Evolutionary conservation across 2,888 invertebrate species (phyloP), one percentile per base, ranked within the genome.

Genomic region (Patella pellucida): DNA sequence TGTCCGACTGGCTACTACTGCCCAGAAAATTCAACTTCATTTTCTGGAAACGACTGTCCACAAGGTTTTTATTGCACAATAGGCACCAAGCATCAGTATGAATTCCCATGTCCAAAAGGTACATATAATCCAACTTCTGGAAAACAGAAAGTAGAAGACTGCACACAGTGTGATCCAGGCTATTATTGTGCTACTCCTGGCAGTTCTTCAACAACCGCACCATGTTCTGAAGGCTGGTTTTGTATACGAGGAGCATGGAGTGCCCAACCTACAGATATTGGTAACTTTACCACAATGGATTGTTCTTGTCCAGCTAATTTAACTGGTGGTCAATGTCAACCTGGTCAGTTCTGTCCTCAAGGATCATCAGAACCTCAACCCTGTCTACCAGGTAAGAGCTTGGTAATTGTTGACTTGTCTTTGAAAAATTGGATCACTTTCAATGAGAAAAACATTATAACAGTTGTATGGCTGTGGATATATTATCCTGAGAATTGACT

Each of bases 211-310:
- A 79, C 85, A 2, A 79, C 87, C 5, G 88, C 83, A 9, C 78
- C 79, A 23, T 90, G 90, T 82, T 76, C 78, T 68, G 83, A 82
- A 15, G 90, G 90, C 68, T 90, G 87, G 88, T 90, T 88, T 80
- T 90, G 90, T 81, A 76, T 85, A 9, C 73, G 85, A 16, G 89
- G 87, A n/a, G 88, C 90, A 0, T 86, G 86, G 85, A 81, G 85
- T 9, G 75, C 75, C 70, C 82, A 80, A 68, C 90, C 90, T 2
- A 83, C 85, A 16, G 88, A 88, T 69, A 83, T 85, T 23, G 88
- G 85, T 11, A 89, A 88, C 78, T 82, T 82, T 76, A 83, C 86
- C n/a, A 79, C 74, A 19, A 67, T 68, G 51, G 76, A 73, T 50
- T 79, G 83, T 2, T 78, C 80, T 52, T 89, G 89, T 79, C 83